These are phyloP conservation scores for Amphipoea oculea DNA, from an alignment of 2,888 invertebrate species.

Conservation along the genomic window DNA sequence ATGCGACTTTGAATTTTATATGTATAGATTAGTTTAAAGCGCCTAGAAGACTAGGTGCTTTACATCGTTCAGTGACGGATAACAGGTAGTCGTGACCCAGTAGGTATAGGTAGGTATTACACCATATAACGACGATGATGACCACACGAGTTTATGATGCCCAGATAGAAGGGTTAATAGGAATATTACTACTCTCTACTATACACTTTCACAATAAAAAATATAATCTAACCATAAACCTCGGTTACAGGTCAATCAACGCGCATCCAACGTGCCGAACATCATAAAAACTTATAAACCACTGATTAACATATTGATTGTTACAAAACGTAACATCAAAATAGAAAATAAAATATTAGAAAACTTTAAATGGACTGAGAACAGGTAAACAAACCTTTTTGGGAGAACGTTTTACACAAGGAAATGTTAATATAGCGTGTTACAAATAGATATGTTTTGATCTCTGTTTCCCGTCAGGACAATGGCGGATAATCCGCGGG, in stretches of 20 bases:
- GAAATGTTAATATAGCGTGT: slow-evolving; percentile 20
- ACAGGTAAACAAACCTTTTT: slow-evolving; percentile 41
- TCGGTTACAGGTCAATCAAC: slow-evolving; percentile 52
- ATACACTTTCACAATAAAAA: slow-evolving; percentile 41
- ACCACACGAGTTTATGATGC: neutral
- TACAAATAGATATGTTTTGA: slow-evolving; percentile 39
- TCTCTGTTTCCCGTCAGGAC: slow-evolving; percentile 56
- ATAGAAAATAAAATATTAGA: slow-evolving; percentile 47
- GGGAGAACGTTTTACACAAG: slow-evolving; percentile 16
- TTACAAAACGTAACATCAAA: slow-evolving; percentile 42
- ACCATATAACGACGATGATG: neutral
- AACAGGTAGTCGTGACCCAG: neutral
- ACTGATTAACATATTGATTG: slow-evolving; percentile 61
- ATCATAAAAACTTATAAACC: slow-evolving; percentile 55
- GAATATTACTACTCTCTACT: slow-evolving; percentile 26
- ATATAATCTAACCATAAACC: slow-evolving; percentile 39
- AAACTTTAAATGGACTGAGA: slow-evolving; percentile 33
- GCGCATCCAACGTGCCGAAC: slow-evolving; percentile 43
- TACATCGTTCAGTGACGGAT: neutral
- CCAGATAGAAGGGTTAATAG: slow-evolving; percentile 8
- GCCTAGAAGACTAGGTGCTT: neutral
- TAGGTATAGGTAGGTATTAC: neutral
- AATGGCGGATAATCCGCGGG: slow-evolving; percentile 63
- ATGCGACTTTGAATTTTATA: too few species aligned
- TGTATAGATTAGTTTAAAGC: neutral